Percentiles rank a stretch among this genome's conserved stretches.
These are phyloP conservation scores for Triplophysa bombifrons DNA, from an alignment of 2,797 vertebrate genomes.

Conservation along the genomic window DNA sequence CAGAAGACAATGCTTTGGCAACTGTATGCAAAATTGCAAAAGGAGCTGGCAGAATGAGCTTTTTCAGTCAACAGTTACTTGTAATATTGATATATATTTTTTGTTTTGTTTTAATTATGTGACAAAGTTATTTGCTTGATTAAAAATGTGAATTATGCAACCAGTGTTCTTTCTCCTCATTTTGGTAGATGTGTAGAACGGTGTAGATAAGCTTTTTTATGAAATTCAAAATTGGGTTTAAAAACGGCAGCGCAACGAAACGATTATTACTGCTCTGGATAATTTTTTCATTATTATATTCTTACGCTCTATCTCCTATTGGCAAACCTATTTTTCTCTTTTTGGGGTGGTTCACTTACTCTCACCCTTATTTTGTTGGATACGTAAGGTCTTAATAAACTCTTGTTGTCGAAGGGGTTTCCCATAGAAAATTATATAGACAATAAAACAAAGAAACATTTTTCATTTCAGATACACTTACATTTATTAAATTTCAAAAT, in stretches of 20 bases:
- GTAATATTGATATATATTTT: neutral
- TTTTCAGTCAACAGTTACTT: neutral
- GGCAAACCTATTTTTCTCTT: constrained; percentile 46
- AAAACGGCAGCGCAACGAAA: too few species aligned
- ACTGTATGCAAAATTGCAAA: neutral
- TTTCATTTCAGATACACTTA: neutral
- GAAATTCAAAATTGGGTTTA: too few species aligned
- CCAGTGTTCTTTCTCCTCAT: constrained; percentile 21
- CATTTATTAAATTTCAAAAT: constrained; percentile 17
- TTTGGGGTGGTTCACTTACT: constrained; percentile 15
- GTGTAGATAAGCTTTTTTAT: too few species aligned
- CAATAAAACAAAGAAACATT: neutral
- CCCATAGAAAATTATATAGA: too few species aligned
- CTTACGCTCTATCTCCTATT: too few species aligned
- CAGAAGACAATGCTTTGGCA: neutral
- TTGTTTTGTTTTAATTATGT: neutral
- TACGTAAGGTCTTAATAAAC: too few species aligned
- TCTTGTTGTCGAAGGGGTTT: too few species aligned
- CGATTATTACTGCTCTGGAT: too few species aligned
- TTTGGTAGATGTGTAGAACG: too few species aligned
- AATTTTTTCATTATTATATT: too few species aligned
- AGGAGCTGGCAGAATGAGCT: neutral
- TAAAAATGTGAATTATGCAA: neutral
- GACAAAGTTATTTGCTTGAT: neutral
- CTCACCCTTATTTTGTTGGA: too few species aligned